Evolutionary conservation across 2,888 invertebrate genomes (phyloP), one percentile per base, ranked within the genome.

Genomic region (Allygus modestus): DNA sequence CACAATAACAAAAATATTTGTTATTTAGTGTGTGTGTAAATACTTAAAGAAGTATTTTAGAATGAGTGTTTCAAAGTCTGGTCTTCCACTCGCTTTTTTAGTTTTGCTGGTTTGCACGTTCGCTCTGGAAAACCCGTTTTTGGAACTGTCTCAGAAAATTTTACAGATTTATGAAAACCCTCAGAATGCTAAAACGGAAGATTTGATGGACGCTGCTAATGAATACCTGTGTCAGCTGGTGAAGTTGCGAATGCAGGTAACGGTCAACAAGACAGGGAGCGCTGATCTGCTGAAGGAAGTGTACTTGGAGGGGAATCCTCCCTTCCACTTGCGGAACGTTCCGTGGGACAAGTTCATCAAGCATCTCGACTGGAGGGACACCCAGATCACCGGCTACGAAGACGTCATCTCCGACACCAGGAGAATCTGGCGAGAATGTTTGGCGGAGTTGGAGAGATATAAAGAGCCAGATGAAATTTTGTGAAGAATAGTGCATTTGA

Each of bases 311-410:
- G 77, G 77, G 11, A 77, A 77, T 17, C 77, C 77, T 12, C 77
- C 77, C 0, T 71, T 71, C 23, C 46, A 46, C 37, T 7, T 77
- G 15, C 33, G 77, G 17, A 77, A 77, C 31, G 23, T 77, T 15
- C 77, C 77, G 17, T 77, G 77, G 77, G 77, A 77, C 11, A 77
- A 51, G 41, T 77, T 77, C 20, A 77, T 77, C 20, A 26, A 77
- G 26, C 17, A 28, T 11, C 23, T 46, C 0, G 17, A 51, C 4
- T 77, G 77, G 77, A 28, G 23, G 0, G 77, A 43, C 17, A 23
- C 77, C 11, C 43, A 77, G 28, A 4, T 77, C 4, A 77, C 28
- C 12, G 46, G 1, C 1, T 77, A 77, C 31, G 41, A 77, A 17
- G 46, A 77, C 17, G 5, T 46, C 23, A 77, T 77, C 26, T 15